Conservation (phyloP, 2,797 vertebrate species). For the Brachyrhaphis roseni region DNA sequence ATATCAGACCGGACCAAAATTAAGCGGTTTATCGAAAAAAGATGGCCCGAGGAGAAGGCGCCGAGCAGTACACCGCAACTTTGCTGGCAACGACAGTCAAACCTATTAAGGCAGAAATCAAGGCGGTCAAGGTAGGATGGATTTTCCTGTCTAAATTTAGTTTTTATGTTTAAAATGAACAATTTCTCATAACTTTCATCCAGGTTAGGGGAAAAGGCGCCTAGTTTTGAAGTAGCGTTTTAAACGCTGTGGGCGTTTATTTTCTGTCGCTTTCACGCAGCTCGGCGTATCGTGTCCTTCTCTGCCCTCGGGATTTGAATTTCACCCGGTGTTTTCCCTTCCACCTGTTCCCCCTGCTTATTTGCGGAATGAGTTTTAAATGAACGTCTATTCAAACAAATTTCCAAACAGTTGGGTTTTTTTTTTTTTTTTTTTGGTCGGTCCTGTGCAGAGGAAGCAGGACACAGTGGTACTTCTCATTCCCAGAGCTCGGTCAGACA, state of each 20-base stretch:
- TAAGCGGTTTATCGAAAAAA: neutral
- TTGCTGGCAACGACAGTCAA: conserved; percentile 57
- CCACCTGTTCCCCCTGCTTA: neutral
- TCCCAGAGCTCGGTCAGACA: neutral
- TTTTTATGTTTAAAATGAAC: neutral
- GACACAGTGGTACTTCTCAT: neutral
- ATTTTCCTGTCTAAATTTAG: neutral
- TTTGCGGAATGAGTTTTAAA: conserved; percentile 26
- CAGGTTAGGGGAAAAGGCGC: conserved; percentile 11
- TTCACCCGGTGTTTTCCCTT: neutral
- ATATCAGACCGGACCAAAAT: neutral
- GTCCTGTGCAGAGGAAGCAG: neutral
- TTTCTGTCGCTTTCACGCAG: conserved; percentile 2
- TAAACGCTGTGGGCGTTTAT: neutral
- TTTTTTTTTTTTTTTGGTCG: neutral
- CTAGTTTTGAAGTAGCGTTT: neutral
- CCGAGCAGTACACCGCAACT: conserved; percentile 61
- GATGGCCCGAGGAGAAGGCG: conserved; percentile 79
- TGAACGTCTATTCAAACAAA: neutral
- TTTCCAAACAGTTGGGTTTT: neutral
- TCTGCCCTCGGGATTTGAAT: conserved; percentile 27
- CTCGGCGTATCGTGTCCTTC: neutral
- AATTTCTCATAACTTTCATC: fast-evolving
- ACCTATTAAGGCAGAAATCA: conserved; percentile 52
- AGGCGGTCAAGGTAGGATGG: conserved; percentile 54